Conservation (phyloP, 2,888 invertebrate genomes). For the Epinotia brunnichana region DNA sequence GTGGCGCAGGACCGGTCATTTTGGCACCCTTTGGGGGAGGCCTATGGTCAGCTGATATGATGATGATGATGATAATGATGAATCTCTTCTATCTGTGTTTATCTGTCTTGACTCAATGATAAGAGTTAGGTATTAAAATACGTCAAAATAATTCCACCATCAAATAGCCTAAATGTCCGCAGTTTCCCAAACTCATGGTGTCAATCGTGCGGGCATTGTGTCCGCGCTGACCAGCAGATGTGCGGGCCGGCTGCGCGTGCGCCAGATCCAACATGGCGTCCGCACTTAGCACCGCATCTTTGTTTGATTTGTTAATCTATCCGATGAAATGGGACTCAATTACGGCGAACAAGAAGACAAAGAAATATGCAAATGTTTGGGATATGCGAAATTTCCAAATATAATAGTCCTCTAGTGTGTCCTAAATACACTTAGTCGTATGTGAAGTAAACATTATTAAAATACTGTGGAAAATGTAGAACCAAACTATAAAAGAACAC, state of each 20-base stretch:
- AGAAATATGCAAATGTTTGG: background rate
- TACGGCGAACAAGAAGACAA: constrained; percentile 3
- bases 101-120: no score
- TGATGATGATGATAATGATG: no score
- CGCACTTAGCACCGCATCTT: constrained; percentile 40
- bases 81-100: no score
- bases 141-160: no score
- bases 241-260: constrained; percentile 80
- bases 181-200: constrained; percentile 50
- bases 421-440: background rate
- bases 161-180: constrained; percentile 19
- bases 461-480: background rate
- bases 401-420: background rate
- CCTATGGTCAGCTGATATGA: no score
- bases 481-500: background rate
- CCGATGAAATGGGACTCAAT: constrained; percentile 16
- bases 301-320: constrained; percentile 44
- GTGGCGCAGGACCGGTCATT: no score
- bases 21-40: no score
- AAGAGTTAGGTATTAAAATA: no score
- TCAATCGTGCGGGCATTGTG: constrained; percentile 64
- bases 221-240: constrained; percentile 84
- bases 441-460: background rate
- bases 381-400: background rate
- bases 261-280: constrained; percentile 72